phyloP scores from a whole-genome alignment of 2,797 vertebrate genomes.

The Poecilia wingei region DNA sequence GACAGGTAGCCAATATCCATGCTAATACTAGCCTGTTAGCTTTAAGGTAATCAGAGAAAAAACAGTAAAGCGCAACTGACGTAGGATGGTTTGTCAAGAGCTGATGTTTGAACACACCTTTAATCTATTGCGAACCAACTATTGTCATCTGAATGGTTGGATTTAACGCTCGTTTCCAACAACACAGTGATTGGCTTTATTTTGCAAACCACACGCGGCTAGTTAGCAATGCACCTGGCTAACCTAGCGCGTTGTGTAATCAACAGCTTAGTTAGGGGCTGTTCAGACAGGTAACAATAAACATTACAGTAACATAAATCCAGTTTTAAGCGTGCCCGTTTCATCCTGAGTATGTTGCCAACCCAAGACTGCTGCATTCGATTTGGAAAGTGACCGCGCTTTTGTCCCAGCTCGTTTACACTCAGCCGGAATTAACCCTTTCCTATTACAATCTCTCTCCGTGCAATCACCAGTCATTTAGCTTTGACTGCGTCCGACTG shows the following conservation, averaged over 20 bases:
- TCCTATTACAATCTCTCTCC: slow-evolving; percentile 53
- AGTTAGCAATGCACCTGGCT: slow-evolving; percentile 59
- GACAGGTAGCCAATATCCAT: slow-evolving; percentile 68
- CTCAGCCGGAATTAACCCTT: slow-evolving; percentile 74
- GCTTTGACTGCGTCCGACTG: neutral
- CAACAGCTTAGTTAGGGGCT: slow-evolving; percentile 33
- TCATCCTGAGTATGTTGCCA: slow-evolving; percentile 13
- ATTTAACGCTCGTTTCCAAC: neutral
- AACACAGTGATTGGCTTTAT: slow-evolving; percentile 3
- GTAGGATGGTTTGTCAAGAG: neutral
- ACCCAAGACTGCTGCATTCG: slow-evolving; percentile 39
- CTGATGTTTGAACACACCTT: rapidly evolving
- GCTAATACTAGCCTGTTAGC: slow-evolving; percentile 64
- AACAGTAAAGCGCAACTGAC: neutral
- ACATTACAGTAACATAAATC: neutral
- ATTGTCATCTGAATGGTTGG: neutral
- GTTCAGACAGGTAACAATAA: neutral
- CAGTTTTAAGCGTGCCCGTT: neutral
- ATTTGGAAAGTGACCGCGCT: slow-evolving; percentile 81
- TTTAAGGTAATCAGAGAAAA: slow-evolving; percentile 43
- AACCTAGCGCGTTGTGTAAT: slow-evolving; percentile 65
- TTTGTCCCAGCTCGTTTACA: slow-evolving; percentile 72
- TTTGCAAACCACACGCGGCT: slow-evolving; percentile 66
- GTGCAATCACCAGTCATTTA: neutral
- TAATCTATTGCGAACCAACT: rapidly evolving